Evolutionary conservation across 2,113 vertebrate genomes (phyloP).

Genomic region (Suncus etruscus): DNA sequence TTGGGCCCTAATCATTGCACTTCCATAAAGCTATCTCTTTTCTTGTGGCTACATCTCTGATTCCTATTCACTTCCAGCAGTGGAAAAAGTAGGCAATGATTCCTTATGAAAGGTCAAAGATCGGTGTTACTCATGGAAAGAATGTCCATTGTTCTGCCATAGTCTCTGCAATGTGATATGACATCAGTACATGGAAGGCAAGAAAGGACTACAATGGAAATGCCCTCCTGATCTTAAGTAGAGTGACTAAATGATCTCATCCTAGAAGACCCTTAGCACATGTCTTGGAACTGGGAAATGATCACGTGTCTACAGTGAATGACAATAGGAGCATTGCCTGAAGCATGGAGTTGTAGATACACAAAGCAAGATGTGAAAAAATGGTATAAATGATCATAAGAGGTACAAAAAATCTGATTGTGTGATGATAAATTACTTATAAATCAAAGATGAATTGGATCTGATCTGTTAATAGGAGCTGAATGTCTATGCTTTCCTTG

Average conservation of each 20-base stretch:
- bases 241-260: neutral
- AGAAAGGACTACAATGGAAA: neutral
- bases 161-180: too few relatives aligned
- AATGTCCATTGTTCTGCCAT: too few relatives aligned
- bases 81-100: neutral
- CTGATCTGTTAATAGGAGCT: neutral
- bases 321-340: neutral
- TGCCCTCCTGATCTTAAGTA: neutral
- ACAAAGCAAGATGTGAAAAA: neutral
- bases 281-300: neutral
- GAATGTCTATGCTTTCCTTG: neutral
- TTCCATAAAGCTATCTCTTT: neutral
- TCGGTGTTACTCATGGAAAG: neutral
- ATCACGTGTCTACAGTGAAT: neutral
- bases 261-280: neutral
- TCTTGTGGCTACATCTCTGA: neutral
- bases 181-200: too few relatives aligned
- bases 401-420: neutral
- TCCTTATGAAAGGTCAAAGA: neutral
- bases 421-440: neutral
- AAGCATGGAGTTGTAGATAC: neutral
- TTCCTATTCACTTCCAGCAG: neutral
- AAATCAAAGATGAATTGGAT: neutral
- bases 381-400: slow-evolving; percentile 1
- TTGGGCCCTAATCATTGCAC: neutral